These are phyloP conservation scores for Hybognathus amarus DNA, from an alignment of 2,797 vertebrate genomes.

Conservation along the genomic window DNA sequence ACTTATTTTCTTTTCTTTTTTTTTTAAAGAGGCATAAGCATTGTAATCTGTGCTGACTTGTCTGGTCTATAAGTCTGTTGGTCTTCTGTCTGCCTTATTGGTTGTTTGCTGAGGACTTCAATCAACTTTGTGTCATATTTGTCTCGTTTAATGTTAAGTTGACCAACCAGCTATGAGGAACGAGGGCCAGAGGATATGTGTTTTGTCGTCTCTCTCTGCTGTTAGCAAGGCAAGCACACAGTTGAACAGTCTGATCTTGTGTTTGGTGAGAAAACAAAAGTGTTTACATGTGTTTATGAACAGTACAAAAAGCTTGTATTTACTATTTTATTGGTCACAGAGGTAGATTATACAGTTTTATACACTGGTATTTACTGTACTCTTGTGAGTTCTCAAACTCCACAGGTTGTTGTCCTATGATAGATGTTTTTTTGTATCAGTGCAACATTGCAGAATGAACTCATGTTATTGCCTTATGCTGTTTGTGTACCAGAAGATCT, in stretches of 20 bases:
- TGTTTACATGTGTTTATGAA: slow-evolving; percentile 71
- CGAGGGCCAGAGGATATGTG: background rate
- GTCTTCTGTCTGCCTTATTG: background rate
- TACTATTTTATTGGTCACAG: slow-evolving; percentile 8
- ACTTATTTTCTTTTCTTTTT: background rate
- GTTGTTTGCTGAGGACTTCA: background rate
- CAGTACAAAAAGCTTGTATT: slow-evolving; percentile 34
- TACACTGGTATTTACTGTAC: slow-evolving; percentile 32
- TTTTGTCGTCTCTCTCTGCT: background rate
- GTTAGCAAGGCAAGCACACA: background rate
- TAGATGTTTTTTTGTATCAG: background rate
- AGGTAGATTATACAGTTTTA: slow-evolving; percentile 12
- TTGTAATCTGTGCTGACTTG: background rate
- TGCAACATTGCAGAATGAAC: background rate
- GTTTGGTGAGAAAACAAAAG: slow-evolving; percentile 58
- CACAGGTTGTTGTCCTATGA: background rate
- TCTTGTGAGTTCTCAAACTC: background rate
- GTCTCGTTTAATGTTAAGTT: background rate
- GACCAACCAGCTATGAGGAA: background rate
- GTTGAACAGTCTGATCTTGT: slow-evolving; percentile 21
- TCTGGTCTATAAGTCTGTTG: background rate
- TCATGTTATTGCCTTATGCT: background rate
- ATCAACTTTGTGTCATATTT: background rate
- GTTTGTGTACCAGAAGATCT: background rate
- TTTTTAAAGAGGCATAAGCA: background rate